Evolutionary conservation across 2,888 invertebrate species (phyloP).

Genomic region (Chaitophorus viminalis): DNA sequence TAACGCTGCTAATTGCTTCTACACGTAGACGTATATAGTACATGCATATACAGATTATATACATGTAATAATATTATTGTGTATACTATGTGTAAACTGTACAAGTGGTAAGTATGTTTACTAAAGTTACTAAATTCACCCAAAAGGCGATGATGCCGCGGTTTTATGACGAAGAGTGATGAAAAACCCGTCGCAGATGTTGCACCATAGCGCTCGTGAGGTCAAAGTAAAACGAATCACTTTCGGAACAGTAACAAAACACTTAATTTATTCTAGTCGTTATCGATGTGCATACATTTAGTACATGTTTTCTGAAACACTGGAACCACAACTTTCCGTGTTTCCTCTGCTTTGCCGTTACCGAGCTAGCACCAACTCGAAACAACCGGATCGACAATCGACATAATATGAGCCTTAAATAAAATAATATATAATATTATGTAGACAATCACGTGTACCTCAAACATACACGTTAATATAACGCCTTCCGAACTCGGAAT

Average conservation of each 20-base stretch:
- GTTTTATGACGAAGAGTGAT: not conserved
- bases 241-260: not conserved
- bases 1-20: not conserved
- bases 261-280: not conserved
- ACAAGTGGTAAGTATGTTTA: not conserved
- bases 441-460: not conserved
- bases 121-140: not conserved
- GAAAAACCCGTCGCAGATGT: not conserved
- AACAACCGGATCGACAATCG: not conserved
- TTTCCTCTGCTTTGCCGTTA: not conserved
- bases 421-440: no score
- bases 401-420: not conserved
- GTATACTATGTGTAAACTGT: not conserved
- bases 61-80: not conserved
- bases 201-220: not conserved
- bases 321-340: not conserved
- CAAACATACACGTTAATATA: not conserved
- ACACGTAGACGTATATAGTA: no score
- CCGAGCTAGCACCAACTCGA: not conserved
- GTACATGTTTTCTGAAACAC: not conserved
- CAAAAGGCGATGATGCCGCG: not conserved
- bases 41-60: not conserved
- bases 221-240: not conserved
- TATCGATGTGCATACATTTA: not conserved
- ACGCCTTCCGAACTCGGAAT: constrained; percentile 23